Evolutionary conservation across 2,113 vertebrate species (phyloP), one percentile per base, ranked within the genome.

Genomic region (Lates calcarifer): DNA sequence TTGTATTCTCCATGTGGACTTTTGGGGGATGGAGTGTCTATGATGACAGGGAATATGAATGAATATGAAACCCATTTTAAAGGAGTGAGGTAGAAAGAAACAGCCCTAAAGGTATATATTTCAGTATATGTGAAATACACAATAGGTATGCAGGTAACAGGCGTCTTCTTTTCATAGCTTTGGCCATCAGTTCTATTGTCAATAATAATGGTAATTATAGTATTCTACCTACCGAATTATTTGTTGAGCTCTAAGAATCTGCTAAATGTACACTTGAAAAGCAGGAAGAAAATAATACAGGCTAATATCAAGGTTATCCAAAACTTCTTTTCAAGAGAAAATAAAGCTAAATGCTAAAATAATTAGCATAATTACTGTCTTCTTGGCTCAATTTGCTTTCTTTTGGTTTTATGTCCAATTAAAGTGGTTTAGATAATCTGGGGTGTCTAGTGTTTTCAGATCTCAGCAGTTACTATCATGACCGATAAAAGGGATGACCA

Each of bases 1-100:
- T 94, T 95, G 91, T 94, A 93, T 94, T 94, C 90, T 93, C 89
- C 87, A 79, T 89, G 87, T 86, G 72, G 88, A 92, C 88, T 75
- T 90, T 89, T 77, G 76, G 82, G 67, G 79, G 83, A 89, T 77
- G 64, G 82, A 84, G 84, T 83, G 84, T 91, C 82, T 78, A 62
- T 62, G 80, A 90, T 90, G 84, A 91, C 63, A 26, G 53, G 22
- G 70, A 82, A 86, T 90, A 87, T 90, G 82, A 92, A 92, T 84
- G 61, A 92, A 91, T 89, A 78, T 78, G 81, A 69, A 74, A 83
- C 70, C 72, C 14, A 67, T 91, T 86, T 89, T 28, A 58, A 72
- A 67, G 33, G 29, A 69, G 24, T 77, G 3, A 57, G 37, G 47
- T 39, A 33, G 55, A 58, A 49, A 58, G 41, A 76, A 69, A 24